Conservation (phyloP, 1,140 invertebrate species). For the Octopus sinensis region DNA sequence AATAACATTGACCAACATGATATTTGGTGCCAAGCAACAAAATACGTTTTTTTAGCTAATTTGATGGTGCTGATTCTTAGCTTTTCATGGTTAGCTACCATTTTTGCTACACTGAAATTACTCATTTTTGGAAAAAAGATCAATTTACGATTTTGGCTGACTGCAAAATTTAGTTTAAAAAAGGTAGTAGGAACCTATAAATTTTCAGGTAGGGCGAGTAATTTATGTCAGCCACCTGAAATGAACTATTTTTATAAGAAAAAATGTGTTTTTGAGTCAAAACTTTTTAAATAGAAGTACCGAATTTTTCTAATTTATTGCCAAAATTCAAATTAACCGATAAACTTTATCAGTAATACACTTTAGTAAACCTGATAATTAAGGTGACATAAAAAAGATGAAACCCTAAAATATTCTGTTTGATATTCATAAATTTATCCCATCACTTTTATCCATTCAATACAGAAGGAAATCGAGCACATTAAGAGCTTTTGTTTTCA, state of each 20-base stretch:
- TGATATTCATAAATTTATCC: neutral
- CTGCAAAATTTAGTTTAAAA: neutral
- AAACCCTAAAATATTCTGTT: neutral
- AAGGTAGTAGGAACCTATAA: neutral
- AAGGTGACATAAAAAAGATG: neutral
- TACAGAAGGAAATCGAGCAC: neutral
- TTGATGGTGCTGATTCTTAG: neutral
- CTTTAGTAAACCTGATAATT: neutral
- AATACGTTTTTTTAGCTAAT: neutral
- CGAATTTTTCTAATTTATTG: neutral
- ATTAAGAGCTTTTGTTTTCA: neutral
- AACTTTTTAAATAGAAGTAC: neutral
- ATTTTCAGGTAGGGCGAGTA: neutral
- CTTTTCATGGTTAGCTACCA: neutral
- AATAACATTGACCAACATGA: neutral
- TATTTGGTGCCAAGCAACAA: neutral
- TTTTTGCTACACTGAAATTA: neutral
- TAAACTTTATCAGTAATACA: constrained; percentile 1
- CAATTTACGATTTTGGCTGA: neutral
- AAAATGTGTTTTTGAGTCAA: neutral
- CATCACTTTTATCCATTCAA: neutral
- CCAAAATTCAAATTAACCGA: neutral
- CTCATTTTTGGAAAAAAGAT: neutral
- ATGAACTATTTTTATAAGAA: neutral
- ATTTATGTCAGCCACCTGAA: neutral